Evolutionary conservation across 37 sponge, comb jelly and placozoan genomes (phyloP), one percentile per base, ranked within the genome.

Genomic region (Diacarnus erythraeanus): DNA sequence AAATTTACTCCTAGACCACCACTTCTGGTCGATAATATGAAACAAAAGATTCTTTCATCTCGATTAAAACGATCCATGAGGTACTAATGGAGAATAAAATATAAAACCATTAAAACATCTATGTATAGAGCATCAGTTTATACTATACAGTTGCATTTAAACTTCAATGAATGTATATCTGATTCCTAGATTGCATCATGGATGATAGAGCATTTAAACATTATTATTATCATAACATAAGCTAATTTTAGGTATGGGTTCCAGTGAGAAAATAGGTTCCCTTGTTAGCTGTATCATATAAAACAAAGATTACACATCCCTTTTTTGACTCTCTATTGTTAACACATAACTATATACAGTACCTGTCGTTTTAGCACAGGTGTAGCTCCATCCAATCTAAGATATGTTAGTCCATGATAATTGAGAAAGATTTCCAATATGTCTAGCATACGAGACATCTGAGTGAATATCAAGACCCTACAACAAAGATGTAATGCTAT

Each of bases 1-100:
- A 99, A 87, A 71, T 99, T 99, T 38, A 99, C 95, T 1, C 99
- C 99, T 26, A 99, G 51, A 0, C 99, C 99, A 63, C 99, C 99
- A 78, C 94, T 93, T 8, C 99, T 89, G 23, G 99, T 99, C 44
- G 97, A 96, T n/a, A 99, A 89, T 73, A 99, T 96, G 83, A 99
- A 96, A 38, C 97, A 96, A 89, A 99, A 99, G 1, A 99, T 64
- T 20, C 94, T 54, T n/a, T 82, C 77, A 70, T 99, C 99, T 38
- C 83, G 81, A 54, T 99, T 99, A 80, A 99, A 99, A 25, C 95
- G 74, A 59, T 99, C 99, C 94, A 96, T 96, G 68, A 99, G 71
- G 42, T 83, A 33, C 97, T 97, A 72, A 17, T 81, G 57, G 31
- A 38, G 71, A 3, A n/a, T n/a, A n/a, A n/a, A n/a, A n/a, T n/a